These are phyloP conservation scores for Phoeniculus purpureus DNA, from an alignment of 2,797 vertebrate genomes.

Conservation along the genomic window DNA sequence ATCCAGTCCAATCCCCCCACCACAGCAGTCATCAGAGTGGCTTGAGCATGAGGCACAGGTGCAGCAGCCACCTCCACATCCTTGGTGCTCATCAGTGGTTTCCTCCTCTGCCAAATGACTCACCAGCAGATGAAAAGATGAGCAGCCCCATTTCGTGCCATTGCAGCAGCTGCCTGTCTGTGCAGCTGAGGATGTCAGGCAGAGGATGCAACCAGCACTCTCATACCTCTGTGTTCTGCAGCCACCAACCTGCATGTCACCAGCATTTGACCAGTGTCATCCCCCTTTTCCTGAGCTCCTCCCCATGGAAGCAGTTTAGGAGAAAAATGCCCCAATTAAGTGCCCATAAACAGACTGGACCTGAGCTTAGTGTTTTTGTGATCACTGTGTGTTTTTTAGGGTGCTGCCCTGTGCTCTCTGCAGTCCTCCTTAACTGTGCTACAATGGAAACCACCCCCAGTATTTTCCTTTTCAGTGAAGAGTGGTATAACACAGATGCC, in stretches of 20 bases:
- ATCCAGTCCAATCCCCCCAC: no score
- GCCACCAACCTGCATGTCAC: not conserved
- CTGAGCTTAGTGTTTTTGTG: accelerated
- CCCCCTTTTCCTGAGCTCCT: accelerated
- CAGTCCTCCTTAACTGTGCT: not conserved
- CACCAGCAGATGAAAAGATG: not conserved
- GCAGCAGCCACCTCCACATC: not conserved
- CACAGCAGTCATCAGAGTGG: accelerated
- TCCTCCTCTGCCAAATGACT: conserved; percentile 31
- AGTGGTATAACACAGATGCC: accelerated
- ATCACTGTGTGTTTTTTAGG: accelerated
- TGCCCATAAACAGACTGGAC: not conserved
- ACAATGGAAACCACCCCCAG: not conserved
- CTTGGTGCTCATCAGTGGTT: not conserved
- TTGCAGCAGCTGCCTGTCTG: not conserved
- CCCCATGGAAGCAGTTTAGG: not conserved
- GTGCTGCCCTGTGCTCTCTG: accelerated
- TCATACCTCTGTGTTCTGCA: accelerated
- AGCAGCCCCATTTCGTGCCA: not conserved
- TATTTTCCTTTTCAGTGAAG: not conserved
- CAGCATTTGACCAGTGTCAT: not conserved
- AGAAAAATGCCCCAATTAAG: not conserved
- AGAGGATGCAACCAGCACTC: not conserved
- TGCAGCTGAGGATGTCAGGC: accelerated
- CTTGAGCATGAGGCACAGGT: not conserved